Conservation (phyloP, 2,888 invertebrate species). For the Machimus rusticus region DNA sequence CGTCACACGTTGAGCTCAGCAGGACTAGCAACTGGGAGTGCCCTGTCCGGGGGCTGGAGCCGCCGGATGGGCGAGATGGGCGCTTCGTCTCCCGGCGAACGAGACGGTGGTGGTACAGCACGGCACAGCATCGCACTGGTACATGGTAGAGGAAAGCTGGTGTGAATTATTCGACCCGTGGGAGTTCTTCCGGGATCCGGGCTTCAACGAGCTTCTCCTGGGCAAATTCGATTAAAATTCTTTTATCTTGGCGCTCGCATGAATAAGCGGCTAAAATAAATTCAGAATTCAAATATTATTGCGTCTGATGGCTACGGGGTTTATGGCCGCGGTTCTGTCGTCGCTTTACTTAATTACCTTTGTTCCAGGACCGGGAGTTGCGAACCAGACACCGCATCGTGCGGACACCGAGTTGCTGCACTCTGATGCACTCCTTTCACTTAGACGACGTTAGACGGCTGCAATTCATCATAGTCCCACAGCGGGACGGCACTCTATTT, state of each 20-base stretch:
- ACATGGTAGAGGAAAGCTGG: not conserved
- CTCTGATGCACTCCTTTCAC: not conserved
- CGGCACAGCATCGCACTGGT: not conserved
- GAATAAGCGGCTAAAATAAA: slow-evolving; percentile 16
- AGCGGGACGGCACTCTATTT: not conserved
- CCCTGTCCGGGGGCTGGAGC: not conserved
- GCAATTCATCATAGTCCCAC: not conserved
- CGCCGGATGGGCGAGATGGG: not conserved
- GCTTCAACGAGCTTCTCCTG: not conserved
- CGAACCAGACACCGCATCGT: not conserved
- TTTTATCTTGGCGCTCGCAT: slow-evolving; percentile 19
- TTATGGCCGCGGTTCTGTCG: not conserved
- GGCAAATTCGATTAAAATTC: slow-evolving; percentile 24
- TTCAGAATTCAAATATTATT: slow-evolving; percentile 15
- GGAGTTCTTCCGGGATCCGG: slow-evolving; percentile 1
- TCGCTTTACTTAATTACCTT: not conserved
- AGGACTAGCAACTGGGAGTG: not conserved
- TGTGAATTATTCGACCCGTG: slow-evolving; percentile 32
- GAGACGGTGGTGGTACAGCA: not conserved
- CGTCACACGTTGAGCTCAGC: slow-evolving; percentile 50
- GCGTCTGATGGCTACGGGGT: not conserved
- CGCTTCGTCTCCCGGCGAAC: not conserved
- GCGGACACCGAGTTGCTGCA: not conserved
- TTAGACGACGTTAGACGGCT: not conserved
- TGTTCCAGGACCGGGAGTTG: not conserved